These are phyloP conservation scores for Grapholita molesta DNA, from an alignment of 1,140 invertebrate species.

Conservation along the genomic window DNA sequence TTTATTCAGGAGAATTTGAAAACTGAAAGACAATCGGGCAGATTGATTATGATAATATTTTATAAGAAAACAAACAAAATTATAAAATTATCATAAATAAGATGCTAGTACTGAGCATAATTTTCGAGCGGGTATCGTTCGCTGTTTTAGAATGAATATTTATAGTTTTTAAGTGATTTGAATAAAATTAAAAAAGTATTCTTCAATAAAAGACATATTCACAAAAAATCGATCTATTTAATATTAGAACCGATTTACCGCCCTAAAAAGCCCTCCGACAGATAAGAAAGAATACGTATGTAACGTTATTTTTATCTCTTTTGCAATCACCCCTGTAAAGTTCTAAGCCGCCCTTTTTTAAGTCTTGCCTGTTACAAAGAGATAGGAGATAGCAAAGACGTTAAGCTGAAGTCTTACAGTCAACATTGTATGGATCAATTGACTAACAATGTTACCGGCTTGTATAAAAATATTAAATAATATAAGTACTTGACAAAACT, in stretches of 20 bases:
- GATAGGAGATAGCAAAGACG: not conserved
- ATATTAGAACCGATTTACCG: not conserved
- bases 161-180: too few species aligned
- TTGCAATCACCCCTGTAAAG: conserved; percentile 5
- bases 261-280: not conserved
- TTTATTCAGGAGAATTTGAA: too few species aligned
- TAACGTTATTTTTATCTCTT: not conserved
- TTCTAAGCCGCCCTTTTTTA: conserved; percentile 11
- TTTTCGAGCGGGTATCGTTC: too few species aligned
- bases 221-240: too few species aligned
- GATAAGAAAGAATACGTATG: conserved; percentile 3
- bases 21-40: too few species aligned
- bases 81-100: too few species aligned
- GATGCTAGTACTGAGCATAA: too few species aligned
- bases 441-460: not conserved
- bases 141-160: too few species aligned
- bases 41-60: too few species aligned
- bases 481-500: not conserved
- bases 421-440: not conserved
- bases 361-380: conserved; percentile 1
- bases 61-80: too few species aligned
- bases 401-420: not conserved
- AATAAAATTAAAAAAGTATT: too few species aligned
- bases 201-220: too few species aligned
- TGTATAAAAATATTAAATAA: not conserved